Base-by-base conservation (phyloP, 1,140 invertebrate species). In the Thereuonema tuberculata region DNA sequence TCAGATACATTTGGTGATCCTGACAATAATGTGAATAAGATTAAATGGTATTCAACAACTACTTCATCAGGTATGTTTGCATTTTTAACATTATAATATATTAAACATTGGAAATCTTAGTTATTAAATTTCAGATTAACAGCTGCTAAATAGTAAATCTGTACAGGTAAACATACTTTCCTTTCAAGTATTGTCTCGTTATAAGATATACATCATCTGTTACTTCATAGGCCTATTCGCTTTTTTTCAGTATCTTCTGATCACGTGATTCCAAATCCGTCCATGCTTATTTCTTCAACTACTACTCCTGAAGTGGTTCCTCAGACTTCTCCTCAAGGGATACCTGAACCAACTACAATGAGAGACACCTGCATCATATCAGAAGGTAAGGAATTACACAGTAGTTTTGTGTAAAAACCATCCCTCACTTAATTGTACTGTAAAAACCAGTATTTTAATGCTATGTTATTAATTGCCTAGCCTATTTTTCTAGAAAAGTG, bases 1-100 rank as follows among this genome's bases (percentile, higher is more conserved):
- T 3, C 53, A 55, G 53, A 55, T 5, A 9, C 53, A 3, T 55
- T 55, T 55, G 25, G 53, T 9, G 53, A 55, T 29, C 53, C 53
- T 14, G 53, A 55, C 21, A 21, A 12, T 5, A 55, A 55, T 23
- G 2, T 55, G 9, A 55, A 55, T 55, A 55, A 55, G 27, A 55
- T 55, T 5, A 55, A 55, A 21, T 55, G 53, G 53, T 55, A 27
- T 55, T 26, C 12, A 5, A 12, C 53, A 55, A 14, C 53, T 26
- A 9, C 31, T n/a, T n/a, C n/a, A n/a, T n/a, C n/a, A n/a, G n/a
- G n/a, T n/a, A n/a, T n/a, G n/a, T n/a, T n/a, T n/a, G n/a, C n/a
- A n/a, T n/a, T n/a, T n/a, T n/a, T n/a, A n/a, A n/a, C n/a, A n/a
- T n/a, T n/a, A n/a, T n/a, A n/a, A n/a, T n/a, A n/a, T n/a, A n/a